Evolutionary conservation across 2,113 vertebrate species (phyloP), one percentile per base, ranked within the genome.

Genomic region (Alouatta palliata): DNA sequence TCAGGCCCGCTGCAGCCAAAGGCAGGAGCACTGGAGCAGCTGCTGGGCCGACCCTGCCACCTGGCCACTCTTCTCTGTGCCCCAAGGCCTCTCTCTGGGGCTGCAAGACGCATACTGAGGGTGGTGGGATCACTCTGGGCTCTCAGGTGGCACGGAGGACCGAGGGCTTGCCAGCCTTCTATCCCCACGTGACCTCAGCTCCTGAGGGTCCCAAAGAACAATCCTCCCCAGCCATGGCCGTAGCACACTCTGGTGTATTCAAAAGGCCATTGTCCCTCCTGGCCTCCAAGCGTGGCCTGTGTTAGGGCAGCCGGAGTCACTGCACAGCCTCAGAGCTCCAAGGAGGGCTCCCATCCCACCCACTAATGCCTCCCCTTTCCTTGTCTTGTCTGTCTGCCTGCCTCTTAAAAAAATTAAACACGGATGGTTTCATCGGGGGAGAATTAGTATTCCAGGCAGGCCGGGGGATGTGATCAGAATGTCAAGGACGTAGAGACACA

Each of bases 381-480:
- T 82, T 52, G 17, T 73, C 75, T 94, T 80, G 87, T 84, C 79
- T 91, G 88, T 91, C 91, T 40, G 66, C 80, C 47, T 64, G 89
- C 93, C 73, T 95, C 87, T 96, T 73, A 76, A 73, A 92, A 90
- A 87, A 87, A 71, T 93, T 89, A 96, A 95, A 64, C 92, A 85
- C 1, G 64, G 90, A 76, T 66, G 96, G 94, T 95, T 97, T 98
- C 90, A 43, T 97, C 89, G 37, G 47, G 79, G 77, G 61, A 87
- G 90, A 91, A 96, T 97, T 91, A 97, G 95, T 94, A 98, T 97
- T 97, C 96, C 32, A 52, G 91, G 93, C 96, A 98, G 94, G 68
- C 81, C 2, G n/a, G 52, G 77, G 66, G 68, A 88, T 58, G 73
- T 90, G 96, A 91, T 49, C 4, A 1, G 95, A 91, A 96, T 84